Base-by-base conservation (phyloP, 2,888 invertebrate genomes). In the Polymixis lichenea region DNA sequence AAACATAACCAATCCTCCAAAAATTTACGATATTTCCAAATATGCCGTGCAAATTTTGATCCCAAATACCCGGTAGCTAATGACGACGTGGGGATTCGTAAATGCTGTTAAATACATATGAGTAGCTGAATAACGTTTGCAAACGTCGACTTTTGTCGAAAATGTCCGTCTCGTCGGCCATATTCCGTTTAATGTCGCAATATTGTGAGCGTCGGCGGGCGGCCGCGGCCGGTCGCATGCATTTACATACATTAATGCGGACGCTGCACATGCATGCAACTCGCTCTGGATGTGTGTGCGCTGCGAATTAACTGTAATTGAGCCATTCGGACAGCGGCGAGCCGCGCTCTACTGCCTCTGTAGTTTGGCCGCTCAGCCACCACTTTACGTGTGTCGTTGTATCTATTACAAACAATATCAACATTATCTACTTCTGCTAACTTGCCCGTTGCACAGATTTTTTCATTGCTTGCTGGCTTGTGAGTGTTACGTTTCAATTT, bases 241-340 rank as follows among this genome's bases (percentile, higher is more conserved):
- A 96, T 96, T 96, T 96, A 95, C 96, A 96, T 96, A 96, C 95
- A 96, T 96, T 96, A 96, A 94, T 94, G 93, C 91, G 93, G 92
- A 95, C 94, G 93, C 92, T 92, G 94, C 94, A 94, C 95, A 95
- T 95, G 95, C 94, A 95, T 94, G 94, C 94, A 92, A 92, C 92
- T 92, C 91, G 90, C 92, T 92, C 92, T 92, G 92, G 94, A 95
- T 96, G 93, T 96, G 95, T 96, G 96, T 96, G 94, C 94, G 94
- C 92, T 95, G 93, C 94, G 95, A 95, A 96, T 96, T 96, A 96
- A 96, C 96, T 95, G 96, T 96, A 95, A 96, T 96, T 96, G 96
- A 96, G 96, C 95, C 94, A 96, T 96, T 96, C 94, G 95, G 94
- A 95, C 93, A 95, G 92, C 92, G 93, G 92, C 92, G 88, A 92